Base-by-base conservation (phyloP, 2,113 vertebrate species). In the Sitta europaea region DNA sequence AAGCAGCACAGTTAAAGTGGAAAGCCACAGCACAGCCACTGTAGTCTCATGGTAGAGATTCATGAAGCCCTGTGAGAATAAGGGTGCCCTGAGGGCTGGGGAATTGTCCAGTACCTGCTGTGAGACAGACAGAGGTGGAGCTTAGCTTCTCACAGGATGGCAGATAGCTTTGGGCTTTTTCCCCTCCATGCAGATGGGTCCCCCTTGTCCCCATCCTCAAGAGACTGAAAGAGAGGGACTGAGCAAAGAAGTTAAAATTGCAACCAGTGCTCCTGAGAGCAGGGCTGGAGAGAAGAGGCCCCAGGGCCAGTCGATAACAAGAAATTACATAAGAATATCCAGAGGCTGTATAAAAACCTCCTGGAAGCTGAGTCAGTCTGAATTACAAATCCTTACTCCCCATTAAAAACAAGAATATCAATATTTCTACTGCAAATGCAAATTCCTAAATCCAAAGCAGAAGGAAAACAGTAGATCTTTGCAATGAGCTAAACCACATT, bases 21-120 rank as follows among this genome's bases (percentile, higher is more conserved):
- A 61, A 71, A 66, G 11, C 5, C 33, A 38, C 27, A 48, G 16
- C 6, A 4, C 13, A 16, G 28, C 24, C 25, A 13, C 73, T 11
- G 2, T 24, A 50, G 11, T 36, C 6, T 1, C 21, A 24, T 8
- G 7, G 20, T 12, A 42, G 4, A 36, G 22, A 3, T 51, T 50
- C 0, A 0, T 25, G 19, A 59, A 79, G 17, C 9, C 11, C 4
- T 7, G 4, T 61, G 53, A 51, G 38, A 75, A 31, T 22, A 10
- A 6, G 11, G 2, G 31, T 77, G n/a, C 28, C 20, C 35, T 35
- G 31, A 59, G 18, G 28, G 8, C 4, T 50, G 2, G 2, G 18
- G 16, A 59, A 45, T 33, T 21, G 25, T 16, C 29, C 20, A 2
- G 3, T 71, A 20, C 51, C 48, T 1, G 2, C 17, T 57, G 29